Evolutionary conservation across 2,797 vertebrate genomes (phyloP), one percentile per base, ranked within the genome.

Genomic region (Philypnodon macrostomus): DNA sequence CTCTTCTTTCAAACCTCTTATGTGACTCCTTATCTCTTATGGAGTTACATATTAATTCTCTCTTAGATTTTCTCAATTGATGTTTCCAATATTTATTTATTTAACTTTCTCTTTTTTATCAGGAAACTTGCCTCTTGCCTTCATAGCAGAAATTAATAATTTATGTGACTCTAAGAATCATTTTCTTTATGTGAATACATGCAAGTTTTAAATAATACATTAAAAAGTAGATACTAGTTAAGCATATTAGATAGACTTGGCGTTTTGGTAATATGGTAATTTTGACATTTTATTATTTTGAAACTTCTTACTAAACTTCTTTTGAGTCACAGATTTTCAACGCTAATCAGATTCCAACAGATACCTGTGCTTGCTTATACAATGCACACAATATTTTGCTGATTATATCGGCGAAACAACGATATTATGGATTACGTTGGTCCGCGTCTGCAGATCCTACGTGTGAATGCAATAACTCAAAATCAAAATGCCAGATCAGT

Each of bases 121-220:
- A 87, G 74, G 72, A 84, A 79, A 89, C n/a, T n/a, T 85, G 72
- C 70, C 68, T 77, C 67, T 63, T 82, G n/a, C n/a, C n/a, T n/a
- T n/a, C n/a, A n/a, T 6, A 37, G 17, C 9, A 9, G 15, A 8
- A 36, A 18, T 10, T 14, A 11, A 9, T 30, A 11, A 10, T 9
- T 30, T 30, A 10, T 27, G 26, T 27, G 26, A 3, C 26, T n/a
- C n/a, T n/a, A 10, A 36, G 6, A 38, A 39, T 10, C 11, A 23
- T 13, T 13, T 39, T 21, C 5, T 53, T 44, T 73, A 29, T 53
- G 36, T 55, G 33, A 45, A 17, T 44, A 51, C 53, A 37, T 33
- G 8, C 56, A 13, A 21, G 9, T 47, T 50, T 12, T 7, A 58
- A 40, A 17, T 69, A 67, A 75, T 75, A 17, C 73, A 58, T 59